Evolutionary conservation across 2,797 vertebrate species (phyloP), one percentile per base, ranked within the genome.

Genomic region (Adrianichthys oophorus): DNA sequence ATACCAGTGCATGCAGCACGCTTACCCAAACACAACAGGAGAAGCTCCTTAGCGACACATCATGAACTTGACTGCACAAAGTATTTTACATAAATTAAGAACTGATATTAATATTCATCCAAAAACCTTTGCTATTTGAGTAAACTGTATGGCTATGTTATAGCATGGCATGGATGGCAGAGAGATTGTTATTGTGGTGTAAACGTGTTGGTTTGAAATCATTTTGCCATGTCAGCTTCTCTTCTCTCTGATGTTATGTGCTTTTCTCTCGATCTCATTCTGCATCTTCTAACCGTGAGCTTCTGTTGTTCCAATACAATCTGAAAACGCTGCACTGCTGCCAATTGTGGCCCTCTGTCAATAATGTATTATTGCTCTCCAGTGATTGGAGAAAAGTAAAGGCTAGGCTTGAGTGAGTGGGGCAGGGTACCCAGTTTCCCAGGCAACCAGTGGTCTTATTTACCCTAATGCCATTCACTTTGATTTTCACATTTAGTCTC

Each of bases 401-500:
- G 89, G 86, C 84, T 89, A 82, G 90, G 89, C 84, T 85, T 84
- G 84, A 87, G 85, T 84, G 88, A 87, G 83, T 87, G 86, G 86
- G 86, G 85, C 79, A 87, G 86, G 85, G 84, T 88, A 89, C 85
- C 86, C 86, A 78, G 89, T 92, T 91, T 87, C 91, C 90, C 83
- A 86, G 91, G 92, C 88, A 92, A 92, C 91, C 89, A 80, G 84
- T 89, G 88, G 90, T 90, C 90, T 91, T 92, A 90, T 92, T 92
- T 92, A 92, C 89, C 85, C 88, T 91, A 91, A 91, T 91, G 90
- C 90, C 91, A 92, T 91, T 92, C 91, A 87, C 88, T 92, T 92
- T 92, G 92, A 93, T 93, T 92, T 92, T 92, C 87, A 89, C 90
- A 90, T 92, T 90, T 87, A 90, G 86, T 81, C 85, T 84, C 71